Evolutionary conservation across 2,113 vertebrate genomes (phyloP).

Genomic region (Pandion haliaetus): DNA sequence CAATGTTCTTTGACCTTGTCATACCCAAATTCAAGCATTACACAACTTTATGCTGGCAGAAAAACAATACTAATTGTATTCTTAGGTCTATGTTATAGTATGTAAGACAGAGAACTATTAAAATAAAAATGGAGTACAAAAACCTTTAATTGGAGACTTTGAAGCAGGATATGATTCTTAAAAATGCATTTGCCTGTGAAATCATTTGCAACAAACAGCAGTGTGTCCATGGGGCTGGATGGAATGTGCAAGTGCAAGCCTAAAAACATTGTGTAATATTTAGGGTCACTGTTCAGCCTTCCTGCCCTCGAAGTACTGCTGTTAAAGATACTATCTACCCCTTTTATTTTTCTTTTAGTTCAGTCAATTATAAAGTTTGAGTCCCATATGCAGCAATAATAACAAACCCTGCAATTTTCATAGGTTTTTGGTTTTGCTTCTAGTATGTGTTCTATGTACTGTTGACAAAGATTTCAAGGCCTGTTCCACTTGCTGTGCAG

Average conservation of each 20-base stretch:
- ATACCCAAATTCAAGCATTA: not conserved
- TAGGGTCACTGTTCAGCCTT: not conserved
- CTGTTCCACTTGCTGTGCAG: not conserved
- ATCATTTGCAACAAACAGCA: not conserved
- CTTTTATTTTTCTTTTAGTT: not conserved
- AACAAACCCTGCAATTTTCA: not conserved
- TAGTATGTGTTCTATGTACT: fast-evolving
- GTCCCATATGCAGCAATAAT: not conserved
- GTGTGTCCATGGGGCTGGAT: not conserved
- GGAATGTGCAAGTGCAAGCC: not conserved
- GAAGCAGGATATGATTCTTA: not conserved
- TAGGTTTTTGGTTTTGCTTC: not conserved
- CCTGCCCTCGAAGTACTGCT: not conserved
- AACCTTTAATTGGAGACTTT: not conserved
- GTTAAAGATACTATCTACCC: not conserved
- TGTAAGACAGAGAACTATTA: not conserved
- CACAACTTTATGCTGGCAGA: not conserved
- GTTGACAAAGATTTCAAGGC: not conserved
- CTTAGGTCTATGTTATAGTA: not conserved
- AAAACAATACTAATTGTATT: not conserved
- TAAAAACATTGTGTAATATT: not conserved
- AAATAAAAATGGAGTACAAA: not conserved
- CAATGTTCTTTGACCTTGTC: not conserved
- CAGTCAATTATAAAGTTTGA: not conserved
- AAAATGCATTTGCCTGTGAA: not conserved